Evolutionary conservation across 2,113 vertebrate species (phyloP).

Genomic region (Aspiorhynchus laticeps): DNA sequence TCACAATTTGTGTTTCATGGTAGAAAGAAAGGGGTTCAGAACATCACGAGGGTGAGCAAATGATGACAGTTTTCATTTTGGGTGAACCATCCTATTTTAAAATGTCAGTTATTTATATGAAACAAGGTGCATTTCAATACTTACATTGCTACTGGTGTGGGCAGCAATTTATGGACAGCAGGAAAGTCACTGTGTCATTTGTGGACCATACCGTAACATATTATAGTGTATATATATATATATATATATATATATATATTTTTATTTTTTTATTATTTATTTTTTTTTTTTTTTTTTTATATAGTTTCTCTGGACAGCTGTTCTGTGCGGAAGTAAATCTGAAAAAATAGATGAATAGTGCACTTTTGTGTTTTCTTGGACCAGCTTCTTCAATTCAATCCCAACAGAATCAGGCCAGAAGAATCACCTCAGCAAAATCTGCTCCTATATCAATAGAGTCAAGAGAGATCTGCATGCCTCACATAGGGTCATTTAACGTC

Average conservation of each 20-base stretch:
- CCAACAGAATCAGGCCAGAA: background rate
- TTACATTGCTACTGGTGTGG: background rate
- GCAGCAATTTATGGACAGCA: background rate
- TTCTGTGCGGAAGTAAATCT: background rate
- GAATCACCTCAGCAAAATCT: background rate
- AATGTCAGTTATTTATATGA: background rate
- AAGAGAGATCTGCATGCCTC: background rate
- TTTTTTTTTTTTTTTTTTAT: too few relatives aligned
- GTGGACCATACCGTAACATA: background rate
- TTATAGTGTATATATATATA: too few relatives aligned
- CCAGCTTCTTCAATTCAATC: slow-evolving; percentile 9
- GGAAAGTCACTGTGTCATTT: background rate
- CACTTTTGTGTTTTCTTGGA: background rate
- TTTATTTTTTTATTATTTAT: too few relatives aligned
- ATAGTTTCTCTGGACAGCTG: background rate
- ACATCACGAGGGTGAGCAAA: background rate
- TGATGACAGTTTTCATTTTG: background rate
- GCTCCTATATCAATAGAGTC: background rate
- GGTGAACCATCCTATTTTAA: background rate
- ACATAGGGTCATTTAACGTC: background rate
- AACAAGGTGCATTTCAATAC: background rate
- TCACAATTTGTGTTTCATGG: background rate
- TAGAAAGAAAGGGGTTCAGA: background rate
- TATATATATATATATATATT: too few relatives aligned
- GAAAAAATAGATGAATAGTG: too few relatives aligned